phyloP scores from a whole-genome alignment of 2,113 vertebrate species.

The Archilochus colubris region DNA sequence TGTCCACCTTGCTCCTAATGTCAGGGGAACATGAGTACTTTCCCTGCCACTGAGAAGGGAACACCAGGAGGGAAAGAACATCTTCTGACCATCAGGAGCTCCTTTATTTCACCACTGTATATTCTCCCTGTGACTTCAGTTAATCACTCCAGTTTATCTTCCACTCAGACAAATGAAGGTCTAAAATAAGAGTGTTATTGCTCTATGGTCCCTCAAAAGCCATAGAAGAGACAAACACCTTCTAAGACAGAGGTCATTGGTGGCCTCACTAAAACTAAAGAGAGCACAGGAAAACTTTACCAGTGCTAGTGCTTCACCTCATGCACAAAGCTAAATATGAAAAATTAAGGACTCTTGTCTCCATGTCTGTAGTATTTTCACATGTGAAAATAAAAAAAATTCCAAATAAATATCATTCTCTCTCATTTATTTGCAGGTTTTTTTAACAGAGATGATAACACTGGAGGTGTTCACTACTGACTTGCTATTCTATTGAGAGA shows the following conservation, averaged over 20 bases:
- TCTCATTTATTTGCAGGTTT: not conserved
- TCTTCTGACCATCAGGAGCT: not conserved
- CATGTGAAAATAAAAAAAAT: not conserved
- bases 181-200: not conserved
- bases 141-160: not conserved
- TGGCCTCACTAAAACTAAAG: not conserved
- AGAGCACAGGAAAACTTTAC: not conserved
- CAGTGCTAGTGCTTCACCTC: not conserved
- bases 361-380: not conserved
- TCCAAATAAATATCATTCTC: not conserved
- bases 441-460: not conserved
- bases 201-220: not conserved
- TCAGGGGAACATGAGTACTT: not conserved
- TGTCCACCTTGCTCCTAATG: not conserved
- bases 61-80: not conserved
- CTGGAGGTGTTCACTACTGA: not conserved
- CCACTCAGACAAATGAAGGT: not conserved
- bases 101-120: not conserved
- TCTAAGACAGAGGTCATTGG: not conserved
- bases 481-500: not conserved
- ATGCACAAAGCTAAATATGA: not conserved
- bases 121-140: not conserved
- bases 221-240: not conserved
- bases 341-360: not conserved
- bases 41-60: not conserved